These are phyloP conservation scores for Cataglyphis altisquamis DNA, from an alignment of 2,888 invertebrate genomes.

Conservation along the genomic window DNA sequence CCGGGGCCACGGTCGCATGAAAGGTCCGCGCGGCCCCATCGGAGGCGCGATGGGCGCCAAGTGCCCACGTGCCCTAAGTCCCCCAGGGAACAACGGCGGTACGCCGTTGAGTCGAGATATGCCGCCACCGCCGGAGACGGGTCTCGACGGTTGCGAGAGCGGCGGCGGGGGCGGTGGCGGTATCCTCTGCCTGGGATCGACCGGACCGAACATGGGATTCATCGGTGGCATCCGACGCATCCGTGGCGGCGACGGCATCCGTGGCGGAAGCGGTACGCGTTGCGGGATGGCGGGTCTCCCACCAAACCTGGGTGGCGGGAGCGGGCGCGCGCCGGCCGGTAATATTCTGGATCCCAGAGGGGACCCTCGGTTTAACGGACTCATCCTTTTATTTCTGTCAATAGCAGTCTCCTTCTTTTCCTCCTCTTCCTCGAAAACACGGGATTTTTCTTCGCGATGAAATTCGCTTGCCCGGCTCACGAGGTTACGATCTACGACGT, in stretches of 20 bases:
- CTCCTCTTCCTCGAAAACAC: background rate
- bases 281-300: constrained; percentile 76
- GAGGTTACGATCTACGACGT: background rate
- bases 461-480: background rate
- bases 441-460: background rate
- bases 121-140: constrained; percentile 58
- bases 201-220: constrained; percentile 74
- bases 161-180: constrained; percentile 65
- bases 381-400: constrained; percentile 71
- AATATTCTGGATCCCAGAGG: constrained; percentile 79
- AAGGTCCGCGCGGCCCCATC: constrained; percentile 76
- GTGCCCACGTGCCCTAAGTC: constrained; percentile 74
- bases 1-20: constrained; percentile 78
- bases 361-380: constrained; percentile 82
- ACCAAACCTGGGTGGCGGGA: constrained; percentile 78
- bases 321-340: constrained; percentile 77
- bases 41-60: constrained; percentile 69
- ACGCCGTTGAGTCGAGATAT: constrained; percentile 67
- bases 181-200: constrained; percentile 73
- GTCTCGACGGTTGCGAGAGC: constrained; percentile 65
- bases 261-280: constrained; percentile 72
- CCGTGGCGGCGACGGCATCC: constrained; percentile 72
- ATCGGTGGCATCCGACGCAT: constrained; percentile 72
- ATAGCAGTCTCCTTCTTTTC: background rate
- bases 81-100: constrained; percentile 65